A percentile compares a stretch with the other conserved stretches of the same genome.
These are phyloP conservation scores for Caenorhabditis inopinata DNA, from an alignment of 1,140 invertebrate genomes.

Conservation along the genomic window DNA sequence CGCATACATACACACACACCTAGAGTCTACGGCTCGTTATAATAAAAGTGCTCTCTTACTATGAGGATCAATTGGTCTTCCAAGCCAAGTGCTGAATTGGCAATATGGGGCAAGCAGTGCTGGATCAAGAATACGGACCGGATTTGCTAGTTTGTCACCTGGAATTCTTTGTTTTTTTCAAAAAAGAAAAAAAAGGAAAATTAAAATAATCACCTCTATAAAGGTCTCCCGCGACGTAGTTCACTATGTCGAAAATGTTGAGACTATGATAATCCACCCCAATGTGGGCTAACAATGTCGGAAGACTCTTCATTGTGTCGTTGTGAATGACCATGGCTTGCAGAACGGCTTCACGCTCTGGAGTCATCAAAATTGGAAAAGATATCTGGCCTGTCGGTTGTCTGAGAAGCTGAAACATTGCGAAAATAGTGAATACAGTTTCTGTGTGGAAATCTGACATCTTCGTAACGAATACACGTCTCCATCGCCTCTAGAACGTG, in stretches of 20 bases:
- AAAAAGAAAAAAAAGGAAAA: background rate
- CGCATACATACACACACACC: too few species aligned
- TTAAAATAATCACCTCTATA: background rate
- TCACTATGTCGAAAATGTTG: background rate
- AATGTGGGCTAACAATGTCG: background rate
- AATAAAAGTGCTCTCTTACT: too few species aligned
- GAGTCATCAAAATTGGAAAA: background rate
- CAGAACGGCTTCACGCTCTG: background rate
- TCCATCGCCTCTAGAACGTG: background rate
- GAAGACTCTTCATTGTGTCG: background rate
- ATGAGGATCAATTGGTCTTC: background rate
- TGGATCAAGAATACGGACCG: background rate
- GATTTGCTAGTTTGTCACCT: background rate
- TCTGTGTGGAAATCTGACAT: too few species aligned
- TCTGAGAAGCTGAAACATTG: background rate
- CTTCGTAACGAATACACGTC: background rate
- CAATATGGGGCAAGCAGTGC: background rate
- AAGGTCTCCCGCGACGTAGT: background rate
- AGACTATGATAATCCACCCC: background rate
- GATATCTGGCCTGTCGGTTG: background rate
- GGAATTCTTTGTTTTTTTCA: too few species aligned
- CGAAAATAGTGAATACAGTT: background rate
- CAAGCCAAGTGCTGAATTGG: background rate
- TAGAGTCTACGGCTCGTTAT: too few species aligned
- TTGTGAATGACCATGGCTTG: background rate